Percentiles rank a stretch among this genome's conserved stretches.
Conservation (phyloP, 2,113 vertebrate genomes). For the Takifugu bimaculatus region DNA sequence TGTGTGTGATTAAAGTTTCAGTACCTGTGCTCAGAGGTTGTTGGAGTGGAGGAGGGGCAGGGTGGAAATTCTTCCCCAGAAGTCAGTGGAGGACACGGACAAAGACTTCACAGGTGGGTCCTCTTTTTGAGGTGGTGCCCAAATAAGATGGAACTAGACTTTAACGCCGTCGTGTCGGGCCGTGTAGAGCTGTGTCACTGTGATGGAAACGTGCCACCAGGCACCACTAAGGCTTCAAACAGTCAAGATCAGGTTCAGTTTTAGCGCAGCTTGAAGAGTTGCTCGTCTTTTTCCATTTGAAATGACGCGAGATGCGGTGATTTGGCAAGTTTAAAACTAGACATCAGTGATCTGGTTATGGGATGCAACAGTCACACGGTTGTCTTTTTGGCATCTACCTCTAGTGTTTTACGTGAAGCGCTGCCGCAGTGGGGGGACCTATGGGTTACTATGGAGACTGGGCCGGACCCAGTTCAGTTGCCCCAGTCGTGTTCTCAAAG, state of each 20-base stretch:
- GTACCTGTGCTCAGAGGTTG: constrained; percentile 70
- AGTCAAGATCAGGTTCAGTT: too few species aligned
- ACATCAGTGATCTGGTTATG: background rate
- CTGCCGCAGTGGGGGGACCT: constrained; percentile 46
- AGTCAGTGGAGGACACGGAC: constrained; percentile 66
- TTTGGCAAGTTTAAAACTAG: background rate
- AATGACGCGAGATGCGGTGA: background rate
- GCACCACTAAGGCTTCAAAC: too few species aligned
- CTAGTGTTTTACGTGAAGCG: constrained; percentile 77
- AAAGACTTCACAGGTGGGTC: constrained; percentile 74
- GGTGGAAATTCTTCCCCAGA: constrained; percentile 68
- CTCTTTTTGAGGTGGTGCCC: background rate
- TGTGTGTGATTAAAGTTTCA: constrained; percentile 59
- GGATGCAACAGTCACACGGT: background rate
- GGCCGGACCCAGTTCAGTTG: constrained; percentile 74
- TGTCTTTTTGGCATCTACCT: constrained; percentile 4
- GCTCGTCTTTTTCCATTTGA: background rate
- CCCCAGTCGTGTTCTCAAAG: constrained; percentile 70
- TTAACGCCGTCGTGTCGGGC: too few species aligned
- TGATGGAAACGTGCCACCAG: too few species aligned
- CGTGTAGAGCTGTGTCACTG: too few species aligned
- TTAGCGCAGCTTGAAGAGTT: background rate
- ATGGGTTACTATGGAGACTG: constrained; percentile 69
- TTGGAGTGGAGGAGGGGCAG: constrained; percentile 71
- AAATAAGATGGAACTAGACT: too few species aligned